These are phyloP conservation scores for Andricus grossulariae DNA, from an alignment of 1,140 invertebrate genomes.

Conservation along the genomic window DNA sequence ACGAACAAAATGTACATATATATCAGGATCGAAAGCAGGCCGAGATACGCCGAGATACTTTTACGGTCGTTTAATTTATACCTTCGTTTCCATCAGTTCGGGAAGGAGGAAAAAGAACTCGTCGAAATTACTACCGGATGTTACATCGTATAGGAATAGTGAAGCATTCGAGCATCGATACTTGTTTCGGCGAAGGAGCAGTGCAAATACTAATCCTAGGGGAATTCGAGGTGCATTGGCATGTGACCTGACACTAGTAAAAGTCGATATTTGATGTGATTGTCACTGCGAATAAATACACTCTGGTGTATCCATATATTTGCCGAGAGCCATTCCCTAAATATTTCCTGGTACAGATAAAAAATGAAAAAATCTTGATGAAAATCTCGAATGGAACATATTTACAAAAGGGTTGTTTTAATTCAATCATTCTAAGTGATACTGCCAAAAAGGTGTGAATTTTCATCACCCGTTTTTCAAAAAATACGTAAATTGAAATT, in stretches of 20 bases:
- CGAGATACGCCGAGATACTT: neutral
- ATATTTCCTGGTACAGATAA: neutral
- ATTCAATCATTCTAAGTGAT: neutral
- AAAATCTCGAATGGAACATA: neutral
- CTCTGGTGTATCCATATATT: slow-evolving; percentile 6
- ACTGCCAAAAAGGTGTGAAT: no score
- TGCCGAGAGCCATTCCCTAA: neutral
- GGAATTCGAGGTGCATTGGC: slow-evolving; percentile 37
- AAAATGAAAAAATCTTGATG: neutral
- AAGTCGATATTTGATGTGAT: slow-evolving; percentile 31
- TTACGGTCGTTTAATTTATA: neutral
- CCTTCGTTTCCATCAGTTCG: neutral
- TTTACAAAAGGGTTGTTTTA: neutral
- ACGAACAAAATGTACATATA: neutral
- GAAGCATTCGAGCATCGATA: slow-evolving; percentile 45
- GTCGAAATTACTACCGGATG: slow-evolving; percentile 38
- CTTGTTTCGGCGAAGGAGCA: slow-evolving; percentile 37
- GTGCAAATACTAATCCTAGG: slow-evolving; percentile 55
- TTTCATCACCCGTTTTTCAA: no score
- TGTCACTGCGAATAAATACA: slow-evolving; percentile 17
- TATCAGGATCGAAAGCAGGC: neutral
- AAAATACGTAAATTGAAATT: no score
- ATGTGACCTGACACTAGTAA: neutral
- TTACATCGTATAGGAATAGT: slow-evolving; percentile 3
- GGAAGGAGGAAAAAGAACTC: neutral